phyloP scores from a whole-genome alignment of 1,140 invertebrate species.

The Lerema accius region DNA sequence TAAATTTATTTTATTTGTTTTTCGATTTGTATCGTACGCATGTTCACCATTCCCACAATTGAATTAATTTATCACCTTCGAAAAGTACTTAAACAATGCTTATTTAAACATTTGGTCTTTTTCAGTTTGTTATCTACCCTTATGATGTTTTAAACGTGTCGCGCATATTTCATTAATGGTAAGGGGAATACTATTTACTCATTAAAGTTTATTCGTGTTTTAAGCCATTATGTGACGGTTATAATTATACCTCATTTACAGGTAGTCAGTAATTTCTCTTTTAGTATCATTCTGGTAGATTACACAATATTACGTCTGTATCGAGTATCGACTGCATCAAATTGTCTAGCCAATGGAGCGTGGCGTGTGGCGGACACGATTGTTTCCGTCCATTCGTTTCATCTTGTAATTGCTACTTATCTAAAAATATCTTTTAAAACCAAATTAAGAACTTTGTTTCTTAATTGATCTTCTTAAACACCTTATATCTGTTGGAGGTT shows the following conservation, averaged over 20 bases:
- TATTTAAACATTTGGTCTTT: background rate
- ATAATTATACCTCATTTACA: background rate
- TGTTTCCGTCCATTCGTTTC: slow-evolving; percentile 24
- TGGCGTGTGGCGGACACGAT: slow-evolving; percentile 12
- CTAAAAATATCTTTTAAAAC: slow-evolving; percentile 10
- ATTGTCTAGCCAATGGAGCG: slow-evolving; percentile 1
- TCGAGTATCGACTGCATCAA: background rate
- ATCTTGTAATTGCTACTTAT: slow-evolving; percentile 12
- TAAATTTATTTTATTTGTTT: slow-evolving; percentile 73
- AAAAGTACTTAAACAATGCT: slow-evolving; percentile 11
- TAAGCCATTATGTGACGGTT: too few relatives aligned
- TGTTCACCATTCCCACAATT: slow-evolving; percentile 70
- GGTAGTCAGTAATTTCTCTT: background rate
- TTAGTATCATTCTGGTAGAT: background rate
- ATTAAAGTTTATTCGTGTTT: too few relatives aligned
- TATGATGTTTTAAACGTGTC: background rate
- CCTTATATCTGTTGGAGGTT: too few relatives aligned
- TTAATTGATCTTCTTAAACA: too few relatives aligned
- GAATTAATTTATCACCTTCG: slow-evolving; percentile 41
- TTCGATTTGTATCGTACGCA: slow-evolving; percentile 66
- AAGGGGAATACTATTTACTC: too few relatives aligned
- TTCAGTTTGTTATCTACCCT: background rate
- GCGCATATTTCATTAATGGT: background rate
- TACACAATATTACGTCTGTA: background rate
- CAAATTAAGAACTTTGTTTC: too few relatives aligned